Base-by-base conservation (phyloP, 2,888 invertebrate species). In the Caenorhabditis japonica region DNA sequence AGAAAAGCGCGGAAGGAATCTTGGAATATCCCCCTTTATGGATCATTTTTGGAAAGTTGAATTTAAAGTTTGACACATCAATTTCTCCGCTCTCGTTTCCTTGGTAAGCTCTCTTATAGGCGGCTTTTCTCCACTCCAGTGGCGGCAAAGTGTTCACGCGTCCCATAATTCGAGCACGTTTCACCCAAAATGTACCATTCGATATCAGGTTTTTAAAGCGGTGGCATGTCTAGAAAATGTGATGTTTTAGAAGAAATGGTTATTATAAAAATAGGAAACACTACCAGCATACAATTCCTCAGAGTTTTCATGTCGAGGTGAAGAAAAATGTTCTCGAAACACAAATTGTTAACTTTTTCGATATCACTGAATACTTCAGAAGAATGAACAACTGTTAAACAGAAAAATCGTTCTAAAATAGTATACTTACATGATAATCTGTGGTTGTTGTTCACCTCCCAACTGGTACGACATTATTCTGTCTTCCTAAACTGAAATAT, bases 121-220 rank as follows among this genome's bases (percentile, higher is more conserved):
- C 44, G 7, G 58, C 58, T 23, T 44, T 43, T 60, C 61, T 55
- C 70, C 70, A 70, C 13, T 4, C 30, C n/a, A 60, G 10, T 7
- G 60, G 36, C 43, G 70, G 70, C 4, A 70, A 12, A 33, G 46
- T 55, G 12, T 55, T 19, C 12, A 19, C 17, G 17, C 10, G 19
- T 1, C 13, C 10, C 0, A 12, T 12, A 12, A 34, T 8, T 17
- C 56, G 41, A 4, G 70, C 61, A n/a, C 38, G 43, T 19, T 71
- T 51, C 4, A 62, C 44, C 61, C 61, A 71, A 17, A 62, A 71
- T 4, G 56, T 13, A 30, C 52, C 36, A 15, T 12, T 39, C 4
- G 49, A 27, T 1, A 61, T 56, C n/a, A 71, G 23, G 4, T 56
- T 3, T 10, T 51, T 10, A 39, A 71, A 62, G 1, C 55, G 51